phyloP scores from a whole-genome alignment of 2,888 invertebrate species.

The Vanessa cardui region DNA sequence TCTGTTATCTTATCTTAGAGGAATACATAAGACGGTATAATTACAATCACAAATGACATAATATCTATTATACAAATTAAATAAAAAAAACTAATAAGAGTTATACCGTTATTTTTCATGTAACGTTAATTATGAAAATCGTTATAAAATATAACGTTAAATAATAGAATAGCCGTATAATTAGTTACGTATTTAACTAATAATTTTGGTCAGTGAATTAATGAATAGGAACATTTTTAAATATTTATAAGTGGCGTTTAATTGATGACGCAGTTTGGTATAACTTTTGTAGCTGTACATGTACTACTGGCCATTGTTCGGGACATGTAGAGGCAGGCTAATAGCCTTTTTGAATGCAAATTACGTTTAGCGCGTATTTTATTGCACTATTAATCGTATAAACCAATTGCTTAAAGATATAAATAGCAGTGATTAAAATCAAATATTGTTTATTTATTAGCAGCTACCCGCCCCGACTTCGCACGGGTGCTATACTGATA shows the following conservation, averaged over 20 bases:
- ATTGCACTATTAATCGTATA: slow-evolving; percentile 53
- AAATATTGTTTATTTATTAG: too few species aligned
- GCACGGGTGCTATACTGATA: too few species aligned
- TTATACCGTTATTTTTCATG: background rate
- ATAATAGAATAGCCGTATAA: too few species aligned
- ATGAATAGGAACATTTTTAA: slow-evolving; percentile 18
- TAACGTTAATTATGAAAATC: background rate
- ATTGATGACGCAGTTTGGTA: slow-evolving; percentile 4
- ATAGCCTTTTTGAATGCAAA: slow-evolving; percentile 48
- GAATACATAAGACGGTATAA: too few species aligned
- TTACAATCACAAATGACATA: too few species aligned
- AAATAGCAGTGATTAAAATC: slow-evolving; percentile 26
- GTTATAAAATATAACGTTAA: background rate
- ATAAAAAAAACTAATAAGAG: too few species aligned
- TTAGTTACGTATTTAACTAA: background rate
- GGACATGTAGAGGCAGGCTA: slow-evolving; percentile 39
- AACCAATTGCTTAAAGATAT: slow-evolving; percentile 47
- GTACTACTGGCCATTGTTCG: slow-evolving; percentile 38
- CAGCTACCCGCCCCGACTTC: too few species aligned
- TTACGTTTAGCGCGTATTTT: slow-evolving; percentile 48
- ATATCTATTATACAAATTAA: too few species aligned
- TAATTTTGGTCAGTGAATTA: background rate
- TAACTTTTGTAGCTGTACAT: slow-evolving; percentile 33
- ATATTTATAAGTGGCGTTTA: slow-evolving; percentile 23
- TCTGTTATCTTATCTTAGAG: too few species aligned